Evolutionary conservation across 2,113 vertebrate genomes (phyloP), one percentile per base, ranked within the genome.

Genomic region (Alethe diademata): DNA sequence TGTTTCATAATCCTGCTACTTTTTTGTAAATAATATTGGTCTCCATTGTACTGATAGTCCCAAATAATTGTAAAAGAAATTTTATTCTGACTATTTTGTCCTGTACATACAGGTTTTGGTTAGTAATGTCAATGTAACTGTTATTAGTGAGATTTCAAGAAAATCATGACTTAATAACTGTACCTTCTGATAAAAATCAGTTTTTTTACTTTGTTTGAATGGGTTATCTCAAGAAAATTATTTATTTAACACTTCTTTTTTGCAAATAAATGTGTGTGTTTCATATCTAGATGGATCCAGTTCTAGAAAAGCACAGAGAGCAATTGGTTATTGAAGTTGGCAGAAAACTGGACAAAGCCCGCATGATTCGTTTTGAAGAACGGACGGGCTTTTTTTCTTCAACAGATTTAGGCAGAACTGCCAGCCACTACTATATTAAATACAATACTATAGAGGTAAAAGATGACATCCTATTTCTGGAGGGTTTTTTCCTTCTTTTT

Each of bases 331-430:
- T 99, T 96, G 99, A 99, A 97, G 97, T 98, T 4, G 99, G 99
- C 61, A 98, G 98, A 88, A 99, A 99, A 96, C 95, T 99, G 95
- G 99, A 99, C 95, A 99, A 99, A 97, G 99, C 99, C 54, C 97
- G 98, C 38, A 99, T 99, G 99, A 99, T 99, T 97, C 99, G 99
- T 79, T 99, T 99, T 88, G 99, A 99, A 92, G 99, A 99, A 82
- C 97, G 99, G 80, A 99, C 99, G 17, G 99, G 99, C 28, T 99
- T 99, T 97, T 99, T 99, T 92, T 98, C 98, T 64, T 99, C 99
- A 47, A 99, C 99, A 7, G 99, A 99, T 96, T 97, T 99, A 95
- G 99, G 99, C 92, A 98, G 99, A 97, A 99, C 99, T 3, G 98
- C 99, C 90, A 99, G 99, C 93, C 99, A 99, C 97, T 99, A 98